Percentiles rank a stretch among this genome's conserved stretches.
These are phyloP conservation scores for Pangasianodon gigas DNA, from an alignment of 2,113 vertebrate species.

Conservation along the genomic window DNA sequence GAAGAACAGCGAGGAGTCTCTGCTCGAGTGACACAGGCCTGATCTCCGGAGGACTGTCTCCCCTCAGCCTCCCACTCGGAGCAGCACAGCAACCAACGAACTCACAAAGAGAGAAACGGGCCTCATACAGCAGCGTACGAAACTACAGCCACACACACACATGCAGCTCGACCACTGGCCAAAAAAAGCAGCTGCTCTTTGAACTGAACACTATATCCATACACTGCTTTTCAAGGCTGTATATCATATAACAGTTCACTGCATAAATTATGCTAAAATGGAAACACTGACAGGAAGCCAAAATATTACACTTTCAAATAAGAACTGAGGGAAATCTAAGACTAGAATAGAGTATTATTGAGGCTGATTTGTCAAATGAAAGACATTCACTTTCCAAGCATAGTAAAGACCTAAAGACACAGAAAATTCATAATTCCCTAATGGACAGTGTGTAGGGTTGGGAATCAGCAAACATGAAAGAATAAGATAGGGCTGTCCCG, in stretches of 20 bases:
- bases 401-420: conserved; percentile 9
- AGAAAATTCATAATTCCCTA: neutral
- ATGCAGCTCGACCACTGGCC: neutral
- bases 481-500: conserved; percentile 4
- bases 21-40: conserved; percentile 24
- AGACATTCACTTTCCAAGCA: conserved; percentile 17
- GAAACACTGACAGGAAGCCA: conserved; percentile 62
- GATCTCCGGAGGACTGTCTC: conserved; percentile 17
- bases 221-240: conserved; percentile 60
- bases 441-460: neutral
- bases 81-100: neutral
- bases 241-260: conserved; percentile 71
- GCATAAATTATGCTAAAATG: conserved; percentile 74
- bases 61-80: neutral
- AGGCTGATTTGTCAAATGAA: conserved; percentile 44
- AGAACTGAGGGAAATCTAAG: conserved; percentile 47
- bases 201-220: conserved; percentile 65
- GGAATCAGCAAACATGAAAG: neutral
- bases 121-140: conserved; percentile 18
- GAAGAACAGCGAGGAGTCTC: conserved; percentile 17
- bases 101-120: conserved; percentile 17
- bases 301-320: conserved; percentile 55
- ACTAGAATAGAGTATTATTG: conserved; percentile 46
- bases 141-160: conserved; percentile 26
- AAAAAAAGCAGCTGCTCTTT: conserved; percentile 51